phyloP scores from a whole-genome alignment of 2,113 vertebrate genomes.

The Copsychus sechellarum region DNA sequence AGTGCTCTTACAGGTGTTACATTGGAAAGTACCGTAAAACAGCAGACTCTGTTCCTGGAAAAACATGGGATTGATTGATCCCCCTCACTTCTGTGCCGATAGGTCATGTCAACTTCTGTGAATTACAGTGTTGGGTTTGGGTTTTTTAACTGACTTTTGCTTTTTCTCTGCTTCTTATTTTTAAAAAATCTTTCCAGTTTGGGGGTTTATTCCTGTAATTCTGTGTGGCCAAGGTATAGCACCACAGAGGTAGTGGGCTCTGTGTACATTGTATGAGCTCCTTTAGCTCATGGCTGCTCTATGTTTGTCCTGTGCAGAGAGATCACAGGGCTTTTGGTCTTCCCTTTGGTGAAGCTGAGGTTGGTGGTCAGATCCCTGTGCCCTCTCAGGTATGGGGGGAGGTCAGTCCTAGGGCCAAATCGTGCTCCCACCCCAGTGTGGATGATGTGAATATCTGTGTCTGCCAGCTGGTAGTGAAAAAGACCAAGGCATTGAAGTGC shows the following conservation, averaged over 20 bases:
- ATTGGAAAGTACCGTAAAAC: rapidly evolving
- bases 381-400: not conserved
- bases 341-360: not conserved
- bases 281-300: not conserved
- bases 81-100: not conserved
- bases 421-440: not conserved
- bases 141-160: not conserved
- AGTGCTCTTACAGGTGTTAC: not conserved
- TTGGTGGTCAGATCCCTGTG: not conserved
- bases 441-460: not conserved
- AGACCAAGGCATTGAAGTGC: not conserved
- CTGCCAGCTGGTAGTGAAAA: not conserved
- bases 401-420: not conserved
- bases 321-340: not conserved
- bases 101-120: not conserved
- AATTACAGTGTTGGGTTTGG: not conserved
- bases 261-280: rapidly evolving
- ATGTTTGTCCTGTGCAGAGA: not conserved
- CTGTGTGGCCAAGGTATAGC: not conserved
- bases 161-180: not conserved
- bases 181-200: not conserved
- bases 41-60: not conserved
- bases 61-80: not conserved
- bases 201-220: not conserved
- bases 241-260: not conserved